Evolutionary conservation across 2,113 vertebrate genomes (phyloP).

Genomic region (Plecturocebus donacophilus): DNA sequence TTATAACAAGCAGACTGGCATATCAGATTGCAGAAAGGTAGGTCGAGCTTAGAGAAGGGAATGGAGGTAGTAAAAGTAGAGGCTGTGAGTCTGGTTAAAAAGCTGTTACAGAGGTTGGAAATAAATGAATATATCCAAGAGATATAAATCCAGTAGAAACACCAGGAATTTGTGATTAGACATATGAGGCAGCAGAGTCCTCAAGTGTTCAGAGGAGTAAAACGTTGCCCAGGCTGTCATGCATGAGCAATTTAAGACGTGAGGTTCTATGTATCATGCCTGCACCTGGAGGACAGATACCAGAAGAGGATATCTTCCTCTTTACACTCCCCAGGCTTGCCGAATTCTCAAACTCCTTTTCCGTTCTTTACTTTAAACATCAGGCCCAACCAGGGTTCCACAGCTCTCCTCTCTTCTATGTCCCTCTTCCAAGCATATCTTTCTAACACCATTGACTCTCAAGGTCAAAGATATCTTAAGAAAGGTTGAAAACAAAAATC

Average conservation of each 20-base stretch:
- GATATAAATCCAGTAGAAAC: background rate
- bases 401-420: background rate
- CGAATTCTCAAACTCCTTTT: background rate
- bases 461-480: background rate
- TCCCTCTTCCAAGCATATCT: background rate
- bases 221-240: background rate
- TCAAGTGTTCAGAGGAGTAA: background rate
- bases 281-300: background rate
- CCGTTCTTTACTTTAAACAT: background rate
- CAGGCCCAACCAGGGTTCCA: background rate
- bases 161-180: background rate
- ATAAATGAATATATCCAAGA: background rate
- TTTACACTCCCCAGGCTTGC: background rate
- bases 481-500: background rate
- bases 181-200: background rate
- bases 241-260: background rate
- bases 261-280: background rate
- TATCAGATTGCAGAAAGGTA: background rate
- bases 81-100: background rate
- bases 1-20: background rate
- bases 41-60: background rate
- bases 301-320: fast-evolving
- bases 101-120: background rate
- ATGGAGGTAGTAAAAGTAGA: background rate
- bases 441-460: background rate